Percentiles rank a stretch among this genome's conserved stretches.
Evolutionary conservation across 2,888 invertebrate genomes (phyloP).

Genomic region (Nephrotoma flavescens): DNA sequence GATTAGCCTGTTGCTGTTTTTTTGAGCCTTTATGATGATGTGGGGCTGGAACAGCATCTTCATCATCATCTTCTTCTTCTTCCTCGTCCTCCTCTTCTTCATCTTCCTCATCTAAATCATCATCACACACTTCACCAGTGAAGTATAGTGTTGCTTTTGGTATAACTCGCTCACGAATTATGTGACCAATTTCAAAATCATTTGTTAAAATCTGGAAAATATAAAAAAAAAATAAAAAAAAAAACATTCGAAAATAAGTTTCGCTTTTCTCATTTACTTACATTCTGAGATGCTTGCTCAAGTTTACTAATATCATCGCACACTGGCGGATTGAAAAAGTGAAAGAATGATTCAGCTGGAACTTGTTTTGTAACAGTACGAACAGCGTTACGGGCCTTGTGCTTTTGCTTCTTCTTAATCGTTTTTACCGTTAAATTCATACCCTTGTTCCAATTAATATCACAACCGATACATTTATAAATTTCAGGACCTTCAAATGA

Average conservation of each 20-base stretch:
- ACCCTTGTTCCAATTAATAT: constrained; percentile 93
- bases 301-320: constrained; percentile 67
- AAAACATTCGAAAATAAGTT: neutral
- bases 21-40: constrained; percentile 17
- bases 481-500: constrained; percentile 83
- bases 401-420: constrained; percentile 96
- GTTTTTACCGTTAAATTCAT: constrained; percentile 95
- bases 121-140: constrained; percentile 78
- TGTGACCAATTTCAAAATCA: constrained; percentile 98
- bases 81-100: constrained; percentile 40
- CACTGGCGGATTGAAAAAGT: constrained; percentile 94
- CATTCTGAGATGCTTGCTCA: constrained; percentile 68
- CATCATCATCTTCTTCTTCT: constrained; percentile 46
- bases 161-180: constrained; percentile 89
- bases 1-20: constrained; percentile 29
- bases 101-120: constrained; percentile 62
- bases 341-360: constrained; percentile 97
- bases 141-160: constrained; percentile 95
- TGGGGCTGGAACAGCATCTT: constrained; percentile 26
- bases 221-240: neutral
- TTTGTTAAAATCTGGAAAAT: constrained; percentile 58
- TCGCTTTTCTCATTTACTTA: constrained; percentile 10
- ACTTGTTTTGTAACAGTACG: constrained; percentile 92
- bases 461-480: constrained; percentile 50
- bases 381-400: constrained; percentile 86